Evolutionary conservation across 1,140 invertebrate species (phyloP).

Genomic region (Formica exsecta): DNA sequence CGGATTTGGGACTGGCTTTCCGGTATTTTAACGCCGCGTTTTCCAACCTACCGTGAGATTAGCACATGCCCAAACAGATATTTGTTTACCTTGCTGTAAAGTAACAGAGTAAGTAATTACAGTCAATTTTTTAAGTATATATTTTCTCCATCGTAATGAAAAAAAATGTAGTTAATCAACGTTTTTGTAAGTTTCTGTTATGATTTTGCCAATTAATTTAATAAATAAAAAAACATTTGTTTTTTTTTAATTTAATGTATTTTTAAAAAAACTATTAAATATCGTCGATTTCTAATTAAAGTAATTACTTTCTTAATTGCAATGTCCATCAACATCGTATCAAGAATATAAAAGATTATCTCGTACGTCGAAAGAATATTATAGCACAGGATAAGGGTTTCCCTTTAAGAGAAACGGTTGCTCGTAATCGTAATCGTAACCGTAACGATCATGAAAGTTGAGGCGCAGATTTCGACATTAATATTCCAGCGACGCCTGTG

Average conservation of each 20-base stretch:
- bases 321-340: conserved; percentile 3
- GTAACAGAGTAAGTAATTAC: background rate
- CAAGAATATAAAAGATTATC: conserved; percentile 39
- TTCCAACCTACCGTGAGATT: conserved; percentile 82
- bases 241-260: background rate
- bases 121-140: conserved; percentile 20
- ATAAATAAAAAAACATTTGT: background rate
- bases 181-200: background rate
- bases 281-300: conserved; percentile 1
- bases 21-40: conserved; percentile 84
- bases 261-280: background rate
- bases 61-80: conserved; percentile 80
- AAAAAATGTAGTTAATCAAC: background rate
- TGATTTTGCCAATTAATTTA: background rate
- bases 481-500: conserved; percentile 65
- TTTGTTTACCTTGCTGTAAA: conserved; percentile 42
- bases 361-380: conserved; percentile 56
- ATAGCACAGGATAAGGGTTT: conserved; percentile 47
- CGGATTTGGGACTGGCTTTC: conserved; percentile 84
- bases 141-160: background rate
- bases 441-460: conserved; percentile 66
- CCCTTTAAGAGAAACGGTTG: conserved; percentile 67
- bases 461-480: conserved; percentile 66
- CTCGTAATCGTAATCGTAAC: conserved; percentile 75
- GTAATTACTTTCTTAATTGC: conserved; percentile 13